Conservation (phyloP, 2,888 invertebrate genomes). For the Plebejus anna region DNA sequence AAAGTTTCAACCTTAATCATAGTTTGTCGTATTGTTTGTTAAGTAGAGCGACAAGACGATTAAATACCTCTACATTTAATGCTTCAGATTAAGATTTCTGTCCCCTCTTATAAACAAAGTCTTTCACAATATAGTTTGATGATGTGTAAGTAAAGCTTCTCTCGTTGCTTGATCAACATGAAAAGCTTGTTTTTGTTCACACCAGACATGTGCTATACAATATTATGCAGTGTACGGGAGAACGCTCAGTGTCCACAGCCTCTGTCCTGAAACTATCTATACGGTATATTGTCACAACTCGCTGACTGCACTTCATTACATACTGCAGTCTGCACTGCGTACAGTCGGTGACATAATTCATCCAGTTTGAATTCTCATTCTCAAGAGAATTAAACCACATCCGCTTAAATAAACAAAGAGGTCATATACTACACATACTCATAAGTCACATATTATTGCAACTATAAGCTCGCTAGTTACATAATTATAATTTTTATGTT, state of each 20-base stretch:
- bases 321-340: not conserved
- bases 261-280: not conserved
- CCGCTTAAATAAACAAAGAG: too few species aligned
- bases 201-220: not conserved
- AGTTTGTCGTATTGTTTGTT: not conserved
- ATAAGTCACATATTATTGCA: too few species aligned
- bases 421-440: too few species aligned
- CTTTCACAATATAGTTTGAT: too few species aligned
- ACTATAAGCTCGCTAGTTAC: too few species aligned
- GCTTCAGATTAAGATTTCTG: not conserved
- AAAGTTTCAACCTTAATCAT: not conserved
- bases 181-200: not conserved
- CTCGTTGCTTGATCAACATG: not conserved
- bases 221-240: not conserved
- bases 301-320: conserved; percentile 5
- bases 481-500: too few species aligned
- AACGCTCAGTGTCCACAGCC: not conserved
- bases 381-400: too few species aligned
- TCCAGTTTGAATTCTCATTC: too few species aligned
- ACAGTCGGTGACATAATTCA: too few species aligned
- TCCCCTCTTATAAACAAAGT: too few species aligned
- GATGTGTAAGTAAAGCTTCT: too few species aligned
- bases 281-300: not conserved
- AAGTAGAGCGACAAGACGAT: not conserved
- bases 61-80: not conserved